Base-by-base conservation (phyloP, 2,888 invertebrate species). In the Euplexia lucipara region DNA sequence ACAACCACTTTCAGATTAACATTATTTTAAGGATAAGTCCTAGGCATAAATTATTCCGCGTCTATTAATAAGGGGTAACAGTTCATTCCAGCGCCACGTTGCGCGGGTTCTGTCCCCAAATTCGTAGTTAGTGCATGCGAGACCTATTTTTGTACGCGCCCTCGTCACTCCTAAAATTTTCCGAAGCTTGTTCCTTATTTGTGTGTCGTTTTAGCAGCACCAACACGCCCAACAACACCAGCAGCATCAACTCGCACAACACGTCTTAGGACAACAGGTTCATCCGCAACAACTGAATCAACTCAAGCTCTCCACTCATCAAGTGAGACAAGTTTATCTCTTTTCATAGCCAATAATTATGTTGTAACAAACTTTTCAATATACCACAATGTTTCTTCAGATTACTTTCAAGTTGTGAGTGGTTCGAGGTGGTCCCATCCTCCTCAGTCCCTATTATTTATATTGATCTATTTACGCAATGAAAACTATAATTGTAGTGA, bases 301-400 rank as follows among this genome's bases (percentile, higher is more conserved):
- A 79, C 83, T 94, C 18, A 94, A 94, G 83, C 86, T 94, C 48
- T 70, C 92, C 48, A 79, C 89, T 35, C 93, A 93, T 83, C 91
- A 92, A 87, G 95, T 94, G 86, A 68, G 47, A 58, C 22, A 30
- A 39, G 14, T 71, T 75, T 49, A 44, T 34, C 30, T 30, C 34
- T 64, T 20, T n/a, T n/a, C n/a, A n/a, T n/a, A n/a, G n/a, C n/a
- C n/a, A 60, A 34, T 45, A 32, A 20, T 30, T 30, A 20, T 30
- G 2, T 45, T 32, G 4, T 59, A 20, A 18, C 22, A n/a, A 58
- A 37, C n/a, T 61, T 39, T 14, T 26, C 5, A 26, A 41, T 35
- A 26, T 6, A 12, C 6, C 14, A 14, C 14, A 3, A 34, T 32
- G 1, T 41, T 16, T 59, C 3, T 14, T 26, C 1, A 26, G 2